phyloP scores from a whole-genome alignment of 1,140 invertebrate genomes.

The Epicauta chinensis region DNA sequence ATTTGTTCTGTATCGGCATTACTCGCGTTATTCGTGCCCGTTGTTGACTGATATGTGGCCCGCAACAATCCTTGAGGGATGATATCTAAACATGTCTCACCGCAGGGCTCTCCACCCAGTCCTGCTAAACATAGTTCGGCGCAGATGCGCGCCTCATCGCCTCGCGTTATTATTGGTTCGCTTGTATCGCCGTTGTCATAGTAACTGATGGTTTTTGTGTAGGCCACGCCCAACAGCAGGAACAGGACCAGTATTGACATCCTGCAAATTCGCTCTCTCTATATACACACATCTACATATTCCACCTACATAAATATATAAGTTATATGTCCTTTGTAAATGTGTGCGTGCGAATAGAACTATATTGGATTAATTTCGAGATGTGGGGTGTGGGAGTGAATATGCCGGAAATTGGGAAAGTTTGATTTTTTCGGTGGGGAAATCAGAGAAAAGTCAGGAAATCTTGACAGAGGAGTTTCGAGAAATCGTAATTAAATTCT shows the following conservation, averaged over 20 bases:
- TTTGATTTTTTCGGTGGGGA: too few species aligned
- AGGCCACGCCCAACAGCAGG: slow-evolving; percentile 27
- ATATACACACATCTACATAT: too few species aligned
- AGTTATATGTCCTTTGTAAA: too few species aligned
- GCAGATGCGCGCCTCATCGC: slow-evolving; percentile 38
- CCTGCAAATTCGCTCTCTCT: too few species aligned
- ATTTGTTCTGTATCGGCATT: background rate
- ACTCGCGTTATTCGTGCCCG: background rate
- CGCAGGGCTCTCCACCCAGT: slow-evolving; percentile 42
- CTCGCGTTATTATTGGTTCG: slow-evolving; percentile 34
- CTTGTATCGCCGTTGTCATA: slow-evolving; percentile 19
- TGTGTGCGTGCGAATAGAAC: too few species aligned
- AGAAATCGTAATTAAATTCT: too few species aligned
- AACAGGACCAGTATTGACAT: slow-evolving; percentile 19
- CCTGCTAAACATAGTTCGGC: slow-evolving; percentile 41
- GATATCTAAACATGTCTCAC: slow-evolving; percentile 36
- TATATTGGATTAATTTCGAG: too few species aligned
- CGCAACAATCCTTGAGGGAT: slow-evolving; percentile 28
- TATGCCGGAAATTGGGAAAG: too few species aligned
- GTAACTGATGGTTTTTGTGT: slow-evolving; percentile 15
- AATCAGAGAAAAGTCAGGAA: too few species aligned
- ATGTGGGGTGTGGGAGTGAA: too few species aligned
- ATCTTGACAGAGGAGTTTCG: too few species aligned
- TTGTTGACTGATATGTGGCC: slow-evolving; percentile 14
- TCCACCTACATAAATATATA: too few species aligned